phyloP scores from a whole-genome alignment of 2,888 invertebrate species.

The Sthenelais limicola region DNA sequence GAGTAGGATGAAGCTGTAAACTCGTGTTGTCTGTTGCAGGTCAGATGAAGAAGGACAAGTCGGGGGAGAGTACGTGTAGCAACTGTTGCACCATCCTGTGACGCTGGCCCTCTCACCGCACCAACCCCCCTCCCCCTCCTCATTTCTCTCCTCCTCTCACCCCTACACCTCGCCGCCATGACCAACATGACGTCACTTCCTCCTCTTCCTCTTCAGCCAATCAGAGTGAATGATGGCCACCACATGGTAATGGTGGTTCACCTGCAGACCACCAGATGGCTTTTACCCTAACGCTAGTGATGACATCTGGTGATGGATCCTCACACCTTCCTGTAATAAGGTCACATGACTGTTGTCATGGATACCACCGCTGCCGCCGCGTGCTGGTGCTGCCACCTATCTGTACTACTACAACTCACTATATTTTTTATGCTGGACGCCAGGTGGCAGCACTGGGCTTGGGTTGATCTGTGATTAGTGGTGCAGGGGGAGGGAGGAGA shows the following conservation, averaged over 20 bases:
- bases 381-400: too few relatives aligned
- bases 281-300: too few relatives aligned
- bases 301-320: too few relatives aligned
- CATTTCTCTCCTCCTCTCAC: constrained; percentile 35
- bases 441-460: too few relatives aligned
- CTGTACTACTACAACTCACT: too few relatives aligned
- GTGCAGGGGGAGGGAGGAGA: too few relatives aligned
- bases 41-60: constrained; percentile 69
- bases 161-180: constrained; percentile 23
- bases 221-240: constrained; percentile 34
- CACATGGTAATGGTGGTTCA: background rate
- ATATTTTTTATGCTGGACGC: too few relatives aligned
- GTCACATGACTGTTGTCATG: background rate
- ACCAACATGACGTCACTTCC: constrained; percentile 23
- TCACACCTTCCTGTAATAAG: too few relatives aligned
- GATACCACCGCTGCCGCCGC: background rate
- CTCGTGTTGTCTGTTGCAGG: constrained; percentile 54
- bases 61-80: constrained; percentile 67
- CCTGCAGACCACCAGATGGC: background rate
- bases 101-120: constrained; percentile 39
- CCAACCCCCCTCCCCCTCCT: background rate
- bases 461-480: too few relatives aligned
- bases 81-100: constrained; percentile 67
- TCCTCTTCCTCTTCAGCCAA: constrained; percentile 23
- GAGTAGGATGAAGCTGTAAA: background rate